Evolutionary conservation across 2,113 vertebrate species (phyloP), one percentile per base, ranked within the genome.

Genomic region (Rallus limicola): DNA sequence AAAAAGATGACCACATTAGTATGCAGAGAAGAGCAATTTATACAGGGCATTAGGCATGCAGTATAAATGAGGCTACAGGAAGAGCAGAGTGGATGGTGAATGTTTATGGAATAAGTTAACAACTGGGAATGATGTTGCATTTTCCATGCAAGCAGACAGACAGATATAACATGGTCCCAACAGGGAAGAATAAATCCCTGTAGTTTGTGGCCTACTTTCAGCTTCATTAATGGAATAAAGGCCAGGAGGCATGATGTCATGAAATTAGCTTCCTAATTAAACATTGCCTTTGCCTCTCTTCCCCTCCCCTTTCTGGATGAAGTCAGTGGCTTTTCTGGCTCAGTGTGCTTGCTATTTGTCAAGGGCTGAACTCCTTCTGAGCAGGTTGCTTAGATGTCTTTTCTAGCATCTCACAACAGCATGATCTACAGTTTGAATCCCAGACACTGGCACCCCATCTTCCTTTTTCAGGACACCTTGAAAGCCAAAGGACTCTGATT

Each of bases 211-310:
- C 97, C 97, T 98, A 98, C 95, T 98, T 98, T 97, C 96, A 90
- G 91, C 95, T 97, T 97, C 97, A 95, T 98, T 98, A 98, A 97
- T 98, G 97, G 94, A 97, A 98, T 93, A 96, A 96, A 96, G 92
- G 95, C 96, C 97, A 96, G 94, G 80, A 98, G 95, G 97, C 93
- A 97, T 96, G 97, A 98, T 98, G 97, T 98, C 97, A 97, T 93
- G 93, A 97, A 97, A 98, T 97, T 97, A 97, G 91, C 94, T 97
- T 95, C 96, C 97, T 97, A 98, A 98, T 98, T 98, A 98, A 98
- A 97, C 97, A 98, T 95, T 88, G 96, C 91, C 88, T 97, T 84
- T 87, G 88, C 68, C 65, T 93, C 50, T 76, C 81, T 91, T 86
- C 53, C 80, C 86, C 94, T 94, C 79, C 93, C n/a, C 14, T 83